Evolutionary conservation across 1,140 invertebrate species (phyloP).

Genomic region (Apis florea): DNA sequence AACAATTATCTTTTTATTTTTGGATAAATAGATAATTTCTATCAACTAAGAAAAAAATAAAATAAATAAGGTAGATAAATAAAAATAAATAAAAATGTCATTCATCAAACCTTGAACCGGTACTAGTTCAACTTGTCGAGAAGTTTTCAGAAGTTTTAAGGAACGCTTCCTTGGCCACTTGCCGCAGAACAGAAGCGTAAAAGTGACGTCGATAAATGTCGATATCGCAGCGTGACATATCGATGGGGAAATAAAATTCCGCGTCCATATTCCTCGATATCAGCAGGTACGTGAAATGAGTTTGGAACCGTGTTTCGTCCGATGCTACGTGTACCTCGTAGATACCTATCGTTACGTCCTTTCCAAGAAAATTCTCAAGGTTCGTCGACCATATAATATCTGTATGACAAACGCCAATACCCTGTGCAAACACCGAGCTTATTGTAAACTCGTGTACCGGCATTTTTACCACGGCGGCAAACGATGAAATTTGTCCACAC

Average conservation of each 20-base stretch:
- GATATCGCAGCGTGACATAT: background rate
- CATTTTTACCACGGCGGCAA: slow-evolving; percentile 31
- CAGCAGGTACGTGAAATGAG: slow-evolving; percentile 20
- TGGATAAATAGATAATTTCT: too few species aligned
- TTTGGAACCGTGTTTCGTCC: slow-evolving; percentile 30
- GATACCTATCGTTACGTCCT: slow-evolving; percentile 1
- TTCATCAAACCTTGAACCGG: background rate
- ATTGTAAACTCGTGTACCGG: slow-evolving; percentile 47
- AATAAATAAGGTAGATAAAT: too few species aligned
- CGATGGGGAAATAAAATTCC: background rate
- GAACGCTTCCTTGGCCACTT: background rate
- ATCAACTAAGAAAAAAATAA: too few species aligned
- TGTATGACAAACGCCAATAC: slow-evolving; percentile 58
- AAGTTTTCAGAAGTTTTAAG: too few species aligned
- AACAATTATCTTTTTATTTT: too few species aligned
- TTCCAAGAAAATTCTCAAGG: slow-evolving; percentile 46
- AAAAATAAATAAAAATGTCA: too few species aligned
- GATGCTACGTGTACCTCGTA: slow-evolving; percentile 18
- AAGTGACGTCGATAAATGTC: background rate
- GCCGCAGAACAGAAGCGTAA: background rate
- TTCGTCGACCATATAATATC: slow-evolving; percentile 56
- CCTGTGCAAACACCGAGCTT: slow-evolving; percentile 46
- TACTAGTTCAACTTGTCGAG: background rate
- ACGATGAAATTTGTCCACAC: slow-evolving; percentile 21
- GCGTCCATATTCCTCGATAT: background rate